These are phyloP conservation scores for Naso thynnoides DNA, from an alignment of 2,797 vertebrate genomes.

Conservation along the genomic window DNA sequence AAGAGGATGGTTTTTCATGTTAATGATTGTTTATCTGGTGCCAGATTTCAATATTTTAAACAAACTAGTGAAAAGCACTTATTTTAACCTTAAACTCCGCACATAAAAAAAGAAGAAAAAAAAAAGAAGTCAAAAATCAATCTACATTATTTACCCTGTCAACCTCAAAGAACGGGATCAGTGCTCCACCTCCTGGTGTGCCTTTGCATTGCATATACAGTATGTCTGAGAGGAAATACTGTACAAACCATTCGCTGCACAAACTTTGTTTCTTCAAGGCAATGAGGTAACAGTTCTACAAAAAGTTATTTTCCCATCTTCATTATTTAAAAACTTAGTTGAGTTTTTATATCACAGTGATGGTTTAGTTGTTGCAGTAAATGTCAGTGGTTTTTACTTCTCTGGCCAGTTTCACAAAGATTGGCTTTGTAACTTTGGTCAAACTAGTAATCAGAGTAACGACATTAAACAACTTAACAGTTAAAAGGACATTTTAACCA, in stretches of 20 bases:
- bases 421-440: not conserved
- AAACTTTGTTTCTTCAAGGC: conserved; percentile 17
- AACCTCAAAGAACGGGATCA: conserved; percentile 62
- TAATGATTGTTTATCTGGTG: conserved; percentile 71
- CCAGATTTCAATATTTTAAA: conserved; percentile 70
- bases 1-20: conserved; percentile 34
- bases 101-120: conserved; percentile 41
- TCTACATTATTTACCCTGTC: conserved; percentile 19
- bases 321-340: not conserved
- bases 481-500: not conserved
- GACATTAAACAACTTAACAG: not conserved
- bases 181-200: conserved; percentile 82
- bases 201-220: conserved; percentile 76
- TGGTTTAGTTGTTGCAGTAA: conserved; percentile 9
- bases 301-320: not conserved
- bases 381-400: conserved; percentile 39
- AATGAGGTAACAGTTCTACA: conserved; percentile 1
- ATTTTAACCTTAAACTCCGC: conserved; percentile 57
- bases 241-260: conserved; percentile 37
- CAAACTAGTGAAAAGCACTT: conserved; percentile 71
- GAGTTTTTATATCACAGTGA: conserved; percentile 4
- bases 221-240: conserved; percentile 44
- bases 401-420: conserved; percentile 33
- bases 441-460: not conserved
- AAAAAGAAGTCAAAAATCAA: conserved; percentile 37